phyloP scores from a whole-genome alignment of 2,888 invertebrate species.

The Tricholauxania praeusta region DNA sequence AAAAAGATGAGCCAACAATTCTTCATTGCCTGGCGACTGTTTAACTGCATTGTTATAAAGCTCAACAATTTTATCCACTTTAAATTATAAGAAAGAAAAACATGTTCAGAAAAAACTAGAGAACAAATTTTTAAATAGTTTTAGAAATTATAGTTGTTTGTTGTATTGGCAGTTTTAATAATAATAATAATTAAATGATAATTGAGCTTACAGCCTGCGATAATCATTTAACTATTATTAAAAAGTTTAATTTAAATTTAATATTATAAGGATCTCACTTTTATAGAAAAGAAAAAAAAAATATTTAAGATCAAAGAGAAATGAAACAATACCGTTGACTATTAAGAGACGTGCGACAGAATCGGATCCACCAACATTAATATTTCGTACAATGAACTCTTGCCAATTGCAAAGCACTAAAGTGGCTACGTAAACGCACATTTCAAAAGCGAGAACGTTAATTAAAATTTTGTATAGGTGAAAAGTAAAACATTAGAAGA shows the following conservation, averaged over 20 bases:
- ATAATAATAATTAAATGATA: too few relatives aligned
- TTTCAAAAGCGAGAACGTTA: too few relatives aligned
- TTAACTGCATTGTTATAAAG: constrained; percentile 91
- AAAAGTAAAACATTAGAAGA: constrained; percentile 2
- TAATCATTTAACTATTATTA: too few relatives aligned
- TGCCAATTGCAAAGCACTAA: constrained; percentile 21
- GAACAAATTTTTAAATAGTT: neutral
- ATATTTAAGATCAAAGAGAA: too few relatives aligned
- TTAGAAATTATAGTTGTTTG: too few relatives aligned
- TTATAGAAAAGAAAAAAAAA: neutral
- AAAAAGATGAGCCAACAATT: constrained; percentile 92
- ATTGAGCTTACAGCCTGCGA: too few relatives aligned
- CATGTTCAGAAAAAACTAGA: neutral
- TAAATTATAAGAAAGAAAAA: constrained; percentile 30
- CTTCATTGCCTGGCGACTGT: constrained; percentile 88
- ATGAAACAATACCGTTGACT: too few relatives aligned
- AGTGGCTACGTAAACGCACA: too few relatives aligned
- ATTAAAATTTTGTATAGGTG: neutral
- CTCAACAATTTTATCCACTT: constrained; percentile 90
- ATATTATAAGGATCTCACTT: neutral
- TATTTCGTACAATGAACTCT: constrained; percentile 19
- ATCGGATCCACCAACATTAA: neutral
- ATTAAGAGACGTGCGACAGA: too few relatives aligned
- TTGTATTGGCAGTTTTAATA: too few relatives aligned
- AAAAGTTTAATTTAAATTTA: constrained; percentile 19